Evolutionary conservation across 2,113 vertebrate species (phyloP).

Genomic region (Chloebia gouldiae): DNA sequence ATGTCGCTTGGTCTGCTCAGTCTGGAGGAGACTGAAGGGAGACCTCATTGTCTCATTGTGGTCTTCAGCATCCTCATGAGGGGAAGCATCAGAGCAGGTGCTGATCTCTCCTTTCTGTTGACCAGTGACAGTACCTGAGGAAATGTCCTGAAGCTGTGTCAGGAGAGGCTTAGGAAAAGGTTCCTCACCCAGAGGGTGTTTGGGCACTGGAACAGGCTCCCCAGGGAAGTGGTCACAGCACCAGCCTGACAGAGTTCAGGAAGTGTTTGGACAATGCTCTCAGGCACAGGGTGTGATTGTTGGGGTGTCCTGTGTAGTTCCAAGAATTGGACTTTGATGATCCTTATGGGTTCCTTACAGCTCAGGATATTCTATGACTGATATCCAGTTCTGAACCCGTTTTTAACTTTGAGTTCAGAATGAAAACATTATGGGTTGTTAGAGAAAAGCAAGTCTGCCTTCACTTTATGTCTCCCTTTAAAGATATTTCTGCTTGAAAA

Average conservation of each 20-base stretch:
- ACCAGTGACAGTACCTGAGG: background rate
- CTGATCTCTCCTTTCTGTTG: background rate
- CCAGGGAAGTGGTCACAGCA: background rate
- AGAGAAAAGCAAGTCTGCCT: background rate
- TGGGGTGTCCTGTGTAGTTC: background rate
- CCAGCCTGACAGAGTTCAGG: background rate
- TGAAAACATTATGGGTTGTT: conserved; percentile 7
- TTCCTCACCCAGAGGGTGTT: background rate
- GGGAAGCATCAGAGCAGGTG: accelerated
- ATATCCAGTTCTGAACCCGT: background rate
- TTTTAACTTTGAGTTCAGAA: background rate
- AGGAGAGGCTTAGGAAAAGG: background rate
- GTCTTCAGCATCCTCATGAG: background rate
- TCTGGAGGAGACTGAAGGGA: background rate
- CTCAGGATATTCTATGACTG: background rate
- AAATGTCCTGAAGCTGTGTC: background rate
- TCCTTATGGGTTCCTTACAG: background rate
- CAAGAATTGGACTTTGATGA: background rate
- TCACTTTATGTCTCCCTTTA: conserved; percentile 48
- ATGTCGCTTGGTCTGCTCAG: background rate
- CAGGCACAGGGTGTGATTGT: background rate
- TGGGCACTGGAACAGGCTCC: background rate
- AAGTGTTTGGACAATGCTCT: background rate
- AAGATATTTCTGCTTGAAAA: conserved; percentile 31
- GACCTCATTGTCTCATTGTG: background rate